Evolutionary conservation across 2,888 invertebrate species (phyloP), one percentile per base, ranked within the genome.

Genomic region (Epinotia ramella): DNA sequence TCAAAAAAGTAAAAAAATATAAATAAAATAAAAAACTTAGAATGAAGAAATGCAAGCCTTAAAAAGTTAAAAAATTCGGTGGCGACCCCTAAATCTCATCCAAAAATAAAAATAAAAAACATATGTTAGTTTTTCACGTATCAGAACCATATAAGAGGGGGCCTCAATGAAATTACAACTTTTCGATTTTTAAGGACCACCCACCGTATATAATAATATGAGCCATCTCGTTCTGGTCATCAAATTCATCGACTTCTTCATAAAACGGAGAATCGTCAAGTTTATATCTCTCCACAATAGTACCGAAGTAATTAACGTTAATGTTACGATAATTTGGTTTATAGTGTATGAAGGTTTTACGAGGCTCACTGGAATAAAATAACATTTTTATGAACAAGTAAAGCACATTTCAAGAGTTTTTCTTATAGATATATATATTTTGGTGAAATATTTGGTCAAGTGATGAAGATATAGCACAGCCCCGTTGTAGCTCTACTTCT

Each of bases 211-310:
- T n/a, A n/a, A n/a, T n/a, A n/a, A n/a, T n/a, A 46, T 46, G 63
- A 40, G 40, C 40, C 40, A 9, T 40, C 33, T 65, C n/a, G 16
- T 73, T 20, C 40, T 28, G 44, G 24, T 66, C 70, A 20, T 65
- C 65, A 75, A 70, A n/a, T 57, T 46, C 64, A 40, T 60, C 53
- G 33, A 33, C 24, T 53, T 49, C 18, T n/a, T 28, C 60, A 71
- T 71, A 75, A 71, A 75, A 53, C 46, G 65, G 49, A 11, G 64
- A 71, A 59, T 57, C 65, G 62, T 73, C 24, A 24, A 75, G 75
- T 71, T 59, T 75, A 75, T 75, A 56, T 24, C 65, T 46, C 65
- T 65, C 60, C 60, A 74, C 65, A 66, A 71, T 65, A 75, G 70
- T 65, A 44, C 65, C 18, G n/a, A 65, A 60, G 75, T 40, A 53